Conservation (phyloP, 2,113 vertebrate species). For the Hystrix brachyura region DNA sequence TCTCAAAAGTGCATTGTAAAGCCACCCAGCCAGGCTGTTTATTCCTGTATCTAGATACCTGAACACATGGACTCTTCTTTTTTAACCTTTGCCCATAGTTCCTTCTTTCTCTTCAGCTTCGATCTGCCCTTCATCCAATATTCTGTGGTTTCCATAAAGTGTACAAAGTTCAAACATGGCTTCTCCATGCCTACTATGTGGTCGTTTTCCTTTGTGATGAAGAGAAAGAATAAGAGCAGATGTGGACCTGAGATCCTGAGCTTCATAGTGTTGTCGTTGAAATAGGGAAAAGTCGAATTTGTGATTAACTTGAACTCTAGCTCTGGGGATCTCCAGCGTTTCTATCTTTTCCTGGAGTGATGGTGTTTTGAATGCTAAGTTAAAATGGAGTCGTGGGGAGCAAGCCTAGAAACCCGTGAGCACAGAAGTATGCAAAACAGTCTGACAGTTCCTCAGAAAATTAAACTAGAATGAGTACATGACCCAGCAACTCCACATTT, state of each 20-base stretch:
- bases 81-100: rapidly evolving
- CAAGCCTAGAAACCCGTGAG: neutral
- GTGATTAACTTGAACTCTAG: no score
- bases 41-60: neutral
- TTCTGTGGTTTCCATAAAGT: neutral
- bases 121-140: neutral
- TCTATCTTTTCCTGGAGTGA: neutral
- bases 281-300: neutral
- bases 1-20: neutral
- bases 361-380: neutral
- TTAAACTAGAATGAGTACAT: neutral
- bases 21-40: neutral
- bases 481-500: neutral
- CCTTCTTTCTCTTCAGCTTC: neutral
- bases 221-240: neutral
- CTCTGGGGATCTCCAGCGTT: neutral
- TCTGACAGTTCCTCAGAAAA: neutral
- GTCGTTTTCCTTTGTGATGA: neutral
- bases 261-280: neutral
- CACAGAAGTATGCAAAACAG: neutral
- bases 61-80: neutral
- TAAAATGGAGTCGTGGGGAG: neutral
- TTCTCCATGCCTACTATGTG: neutral
- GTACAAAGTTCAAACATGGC: neutral
- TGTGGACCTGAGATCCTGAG: neutral